A percentile compares a stretch with the other conserved stretches of the same genome.
Conservation (phyloP, 2,113 vertebrate genomes). For the Myocastor coypus region DNA sequence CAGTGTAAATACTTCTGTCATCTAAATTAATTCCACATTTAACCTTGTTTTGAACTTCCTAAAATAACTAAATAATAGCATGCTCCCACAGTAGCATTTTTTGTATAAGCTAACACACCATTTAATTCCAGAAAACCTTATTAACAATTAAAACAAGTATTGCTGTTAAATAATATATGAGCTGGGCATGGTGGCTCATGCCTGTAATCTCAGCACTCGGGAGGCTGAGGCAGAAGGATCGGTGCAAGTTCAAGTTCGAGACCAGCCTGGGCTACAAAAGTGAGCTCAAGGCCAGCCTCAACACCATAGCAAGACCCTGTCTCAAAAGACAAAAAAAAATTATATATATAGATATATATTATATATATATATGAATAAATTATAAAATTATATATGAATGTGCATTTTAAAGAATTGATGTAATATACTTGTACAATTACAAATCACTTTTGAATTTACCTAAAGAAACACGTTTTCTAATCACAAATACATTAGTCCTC, state of each 20-base stretch:
- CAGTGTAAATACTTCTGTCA: background rate
- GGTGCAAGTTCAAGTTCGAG: too few relatives aligned
- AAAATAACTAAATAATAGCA: background rate
- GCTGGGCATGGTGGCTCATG: too few relatives aligned
- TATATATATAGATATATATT: too few relatives aligned
- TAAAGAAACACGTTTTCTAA: background rate
- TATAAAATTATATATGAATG: background rate
- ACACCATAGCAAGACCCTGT: too few relatives aligned
- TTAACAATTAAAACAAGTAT: background rate
- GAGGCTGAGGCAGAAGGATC: too few relatives aligned
- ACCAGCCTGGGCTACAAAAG: too few relatives aligned
- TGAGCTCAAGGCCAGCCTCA: too few relatives aligned
- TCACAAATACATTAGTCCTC: background rate
- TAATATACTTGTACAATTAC: background rate
- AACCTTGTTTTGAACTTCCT: background rate
- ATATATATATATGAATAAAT: too few relatives aligned
- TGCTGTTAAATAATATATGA: background rate
- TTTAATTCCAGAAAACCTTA: slow-evolving; percentile 27
- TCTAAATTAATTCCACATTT: background rate
- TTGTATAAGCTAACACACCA: background rate
- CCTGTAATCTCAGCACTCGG: too few relatives aligned
- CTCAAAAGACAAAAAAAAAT: too few relatives aligned
- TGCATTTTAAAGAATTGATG: background rate
- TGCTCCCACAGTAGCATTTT: background rate
- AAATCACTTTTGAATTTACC: background rate